Evolutionary conservation across 2,797 vertebrate genomes (phyloP), one percentile per base, ranked within the genome.

Genomic region (Discoglossus pictus): DNA sequence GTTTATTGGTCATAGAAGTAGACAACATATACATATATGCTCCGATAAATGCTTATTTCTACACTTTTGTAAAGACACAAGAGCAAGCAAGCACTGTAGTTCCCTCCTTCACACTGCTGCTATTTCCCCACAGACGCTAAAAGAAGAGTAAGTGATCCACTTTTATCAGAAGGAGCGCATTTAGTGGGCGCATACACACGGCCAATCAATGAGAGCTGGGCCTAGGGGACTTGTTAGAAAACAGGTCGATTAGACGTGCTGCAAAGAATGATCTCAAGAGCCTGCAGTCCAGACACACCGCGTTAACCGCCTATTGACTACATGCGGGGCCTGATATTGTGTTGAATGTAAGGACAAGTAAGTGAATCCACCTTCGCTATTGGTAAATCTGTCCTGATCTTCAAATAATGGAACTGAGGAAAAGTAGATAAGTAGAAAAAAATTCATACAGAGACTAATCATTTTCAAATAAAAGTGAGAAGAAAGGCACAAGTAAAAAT

Each of bases 241-340:
- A 61, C 18, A 48, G 55, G 38, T 61, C 38, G 38, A 68, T 68
- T 61, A 50, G 9, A 43, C 18, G 36, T 24, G n/a, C 25, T 68
- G 13, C 11, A 60, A 12, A 25, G 25, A 53, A 52, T 17, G 46
- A 42, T 52, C 65, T 61, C 56, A 16, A 34, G 39, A 31, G 55
- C 13, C 20, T 16, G 23, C 6, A 4, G 35, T 24, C 46, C 36
- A 47, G 18, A 38, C 46, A 13, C 10, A 27, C 16, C 58, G 15
- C 3, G 11, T 10, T 40, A 46, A 38, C 53, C 6, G 2, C 25
- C 6, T 12, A 40, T 2, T n/a, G 7, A 9, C 20, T 52, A 40
- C 21, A 43, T 51, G 48, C 24, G 8, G 48, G 24, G 25, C 25
- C n/a, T 27, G n/a, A 51, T 25, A 31, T 31, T 31, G 27, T 31